Base-by-base conservation (phyloP, 2,113 vertebrate species). In the Delphinapterus leucas region DNA sequence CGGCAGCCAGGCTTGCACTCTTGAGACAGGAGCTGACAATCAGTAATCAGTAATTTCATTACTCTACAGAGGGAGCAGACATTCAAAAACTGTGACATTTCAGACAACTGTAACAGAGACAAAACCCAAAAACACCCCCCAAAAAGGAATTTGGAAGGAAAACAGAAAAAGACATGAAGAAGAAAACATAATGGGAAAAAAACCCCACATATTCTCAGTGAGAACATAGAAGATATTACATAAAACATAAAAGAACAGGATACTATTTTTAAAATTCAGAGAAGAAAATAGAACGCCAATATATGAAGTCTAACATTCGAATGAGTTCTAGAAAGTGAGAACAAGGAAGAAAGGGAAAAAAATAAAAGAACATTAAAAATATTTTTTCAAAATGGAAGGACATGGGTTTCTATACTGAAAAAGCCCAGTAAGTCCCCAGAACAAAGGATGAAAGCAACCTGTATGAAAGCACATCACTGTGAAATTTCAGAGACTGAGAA, bases 311-410 rank as follows among this genome's bases (percentile, higher is more conserved):
- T 89, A 89, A 83, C 80, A 96, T 93, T 53, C 76, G 71, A 94
- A 90, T 92, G 80, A 96, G 76, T 96, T 96, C 84, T 85, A 93
- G 90, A 97, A 93, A 92, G 79, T 70, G 74, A 96, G 95, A 97
- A 97, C 60, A 97, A 88, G 94, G 82, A 90, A 97, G 41, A 90
- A 87, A 93, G 65, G 60, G 17, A 68, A 86, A 49, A 77, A 94
- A 95, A 96, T 96, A 93, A 97, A 95, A 97, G 93, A 84, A 94
- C 58, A 85, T 93, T 88, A 96, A 96, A 97, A 97, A 80, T 89
- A 96, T 49, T 97, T 68, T 96, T 61, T 79, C 65, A 41, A 73
- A 95, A 87, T 0, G 13, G 81, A 95, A 90, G 31, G 79, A 94
- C 90, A 86, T 41, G 92, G 47, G 21, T 73, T 92, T 97, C 95